Evolutionary conservation across 2,888 invertebrate species (phyloP), one percentile per base, ranked within the genome.

Genomic region (Galerucella nymphaeae): DNA sequence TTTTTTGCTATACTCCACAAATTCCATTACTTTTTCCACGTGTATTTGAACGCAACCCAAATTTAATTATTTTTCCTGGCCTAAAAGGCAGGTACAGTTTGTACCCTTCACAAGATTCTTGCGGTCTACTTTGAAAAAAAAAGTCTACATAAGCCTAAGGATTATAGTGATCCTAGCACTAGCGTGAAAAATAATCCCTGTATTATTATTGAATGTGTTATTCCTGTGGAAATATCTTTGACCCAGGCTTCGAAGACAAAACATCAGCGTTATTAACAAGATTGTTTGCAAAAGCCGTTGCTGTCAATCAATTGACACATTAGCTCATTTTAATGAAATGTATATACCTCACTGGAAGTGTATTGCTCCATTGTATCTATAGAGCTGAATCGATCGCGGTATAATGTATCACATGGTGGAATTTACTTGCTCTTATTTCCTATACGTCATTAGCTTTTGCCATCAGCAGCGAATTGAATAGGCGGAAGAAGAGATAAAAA

Each of bases 361-460:
- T 69, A 62, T 69, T 50, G 69, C 41, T 63, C 53, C 62, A 69
- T 69, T 63, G 62, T 69, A 55, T n/a, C 41, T 11, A 61, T n/a
- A 61, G 61, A 42, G 45, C 38, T n/a, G 61, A 68, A 69, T 69
- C 69, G 69, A 69, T 69, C 69, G 53, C 11, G 53, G 53, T 45
- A 69, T 62, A 66, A 69, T 63, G 50, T 69, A 63, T 69, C 62
- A 62, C 41, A 45, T 45, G 62, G 45, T 16, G 16, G 61, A 48
- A 69, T 53, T 63, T 69, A 20, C 69, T 63, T 55, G 62, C 20
- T 69, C 68, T 55, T 63, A 62, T 69, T 69, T 62, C 69, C 69
- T 62, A 62, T 69, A 69, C 69, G 50, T 69, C 69, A 69, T 69
- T 69, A 69, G 69, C 69, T 55, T n/a, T 69, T 68, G 10, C 68